Conservation (phyloP, 2,113 vertebrate genomes). For the Monopterus albus region DNA sequence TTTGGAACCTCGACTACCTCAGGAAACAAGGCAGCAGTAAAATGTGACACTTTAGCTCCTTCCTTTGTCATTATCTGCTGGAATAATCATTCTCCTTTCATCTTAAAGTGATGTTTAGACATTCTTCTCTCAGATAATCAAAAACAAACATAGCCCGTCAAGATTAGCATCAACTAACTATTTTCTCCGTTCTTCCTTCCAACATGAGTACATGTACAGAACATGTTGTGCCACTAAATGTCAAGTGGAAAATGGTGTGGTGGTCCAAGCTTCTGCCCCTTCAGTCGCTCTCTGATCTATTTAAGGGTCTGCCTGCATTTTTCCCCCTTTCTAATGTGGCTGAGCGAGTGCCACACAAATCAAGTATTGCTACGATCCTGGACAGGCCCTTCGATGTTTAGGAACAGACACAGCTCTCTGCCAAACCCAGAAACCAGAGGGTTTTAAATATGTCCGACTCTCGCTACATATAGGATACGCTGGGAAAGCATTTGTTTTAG, state of each 20-base stretch:
- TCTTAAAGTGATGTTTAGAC: background rate
- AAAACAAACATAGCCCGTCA: background rate
- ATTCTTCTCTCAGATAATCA: background rate
- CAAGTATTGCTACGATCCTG: constrained; percentile 52
- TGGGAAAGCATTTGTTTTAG: background rate
- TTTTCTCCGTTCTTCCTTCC: background rate
- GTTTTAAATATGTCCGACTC: constrained; percentile 37
- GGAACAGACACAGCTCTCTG: constrained; percentile 17
- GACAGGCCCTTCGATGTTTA: constrained; percentile 42
- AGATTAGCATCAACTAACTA: background rate
- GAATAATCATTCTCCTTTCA: background rate
- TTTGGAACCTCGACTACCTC: too few relatives aligned
- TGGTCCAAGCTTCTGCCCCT: constrained; percentile 11
- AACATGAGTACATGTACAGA: background rate
- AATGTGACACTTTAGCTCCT: background rate
- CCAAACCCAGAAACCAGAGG: constrained; percentile 55
- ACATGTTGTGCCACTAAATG: background rate
- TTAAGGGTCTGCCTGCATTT: constrained; percentile 46
- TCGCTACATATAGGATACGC: constrained; percentile 8
- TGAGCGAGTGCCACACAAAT: constrained; percentile 67
- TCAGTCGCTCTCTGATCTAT: constrained; percentile 59
- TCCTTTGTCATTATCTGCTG: background rate
- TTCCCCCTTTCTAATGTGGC: constrained; percentile 62
- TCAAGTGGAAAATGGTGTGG: constrained; percentile 35
- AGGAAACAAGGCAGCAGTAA: background rate